Conservation (phyloP, 30 jellyfish, hydroid and myxozoan species). For the Nemopilema nomurai region DNA sequence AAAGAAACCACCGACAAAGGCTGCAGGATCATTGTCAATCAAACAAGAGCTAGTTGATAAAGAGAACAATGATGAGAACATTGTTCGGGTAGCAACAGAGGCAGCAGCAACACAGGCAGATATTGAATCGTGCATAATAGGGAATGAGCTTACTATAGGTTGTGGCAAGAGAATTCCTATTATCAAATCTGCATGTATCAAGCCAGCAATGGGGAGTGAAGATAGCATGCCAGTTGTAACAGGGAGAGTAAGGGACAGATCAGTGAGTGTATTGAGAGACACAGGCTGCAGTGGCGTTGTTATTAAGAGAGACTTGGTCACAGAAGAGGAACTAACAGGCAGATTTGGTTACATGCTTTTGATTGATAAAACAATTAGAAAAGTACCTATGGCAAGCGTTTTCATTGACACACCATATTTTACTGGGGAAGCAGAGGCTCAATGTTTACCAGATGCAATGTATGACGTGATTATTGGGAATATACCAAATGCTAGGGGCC, state of each 20-base stretch:
- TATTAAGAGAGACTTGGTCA: slow-evolving; percentile 35
- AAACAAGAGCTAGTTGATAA: slow-evolving; percentile 10
- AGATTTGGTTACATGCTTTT: slow-evolving; percentile 28
- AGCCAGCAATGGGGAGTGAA: slow-evolving; percentile 28
- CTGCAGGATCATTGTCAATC: slow-evolving; percentile 23
- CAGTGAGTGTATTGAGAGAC: slow-evolving; percentile 45
- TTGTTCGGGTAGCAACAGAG: slow-evolving; percentile 32
- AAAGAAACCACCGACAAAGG: slow-evolving; percentile 53
- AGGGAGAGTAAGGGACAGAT: slow-evolving; percentile 51
- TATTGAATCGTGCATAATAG: slow-evolving; percentile 13
- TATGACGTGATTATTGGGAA: slow-evolving; percentile 67
- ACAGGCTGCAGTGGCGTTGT: slow-evolving; percentile 55
- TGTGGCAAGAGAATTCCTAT: slow-evolving; percentile 30
- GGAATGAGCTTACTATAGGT: slow-evolving; percentile 45
- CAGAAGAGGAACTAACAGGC: slow-evolving; percentile 38
- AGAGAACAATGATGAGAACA: slow-evolving; percentile 27
- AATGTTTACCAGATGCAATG: slow-evolving; percentile 42
- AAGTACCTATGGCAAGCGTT: slow-evolving; percentile 55
- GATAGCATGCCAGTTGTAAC: slow-evolving; percentile 48
- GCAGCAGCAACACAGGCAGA: too few relatives aligned
- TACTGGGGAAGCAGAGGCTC: slow-evolving; percentile 46
- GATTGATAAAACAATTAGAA: slow-evolving; percentile 41
- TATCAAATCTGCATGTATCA: slow-evolving; percentile 28
- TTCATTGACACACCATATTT: slow-evolving; percentile 37
- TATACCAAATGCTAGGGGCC: slow-evolving; percentile 51